Base-by-base conservation (phyloP, 2,113 vertebrate genomes). In the Muntiacus reevesi region DNA sequence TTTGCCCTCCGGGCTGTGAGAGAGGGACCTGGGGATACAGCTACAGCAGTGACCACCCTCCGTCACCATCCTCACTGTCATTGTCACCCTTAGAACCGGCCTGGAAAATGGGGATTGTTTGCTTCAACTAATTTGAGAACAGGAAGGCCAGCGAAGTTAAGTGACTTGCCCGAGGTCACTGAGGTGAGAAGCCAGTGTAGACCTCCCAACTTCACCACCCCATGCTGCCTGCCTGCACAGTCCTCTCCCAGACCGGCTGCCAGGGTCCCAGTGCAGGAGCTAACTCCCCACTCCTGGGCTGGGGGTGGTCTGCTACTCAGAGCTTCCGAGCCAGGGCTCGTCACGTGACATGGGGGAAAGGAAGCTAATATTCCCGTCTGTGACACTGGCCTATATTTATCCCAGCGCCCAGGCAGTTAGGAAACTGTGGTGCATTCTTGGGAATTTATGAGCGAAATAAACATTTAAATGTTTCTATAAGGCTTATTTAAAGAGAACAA, bases 401-500 rank as follows among this genome's bases (percentile, higher is more conserved):
- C 95, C 71, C 96, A 95, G 91, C 47, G 45, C 62, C 67, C 89
- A 82, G 57, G 36, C 21, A 0, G 76, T 97, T 97, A 97, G 55
- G 74, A 98, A 98, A 92, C 82, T 67, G 19, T 97, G 91, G 57
- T 94, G 28, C 62, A 95, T 81, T 97, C 87, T 82, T 98, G 95
- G 92, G 90, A 95, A 95, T 91, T 98, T 87, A 96, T 96, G 82
- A 98, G 92, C 55, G 93, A 98, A 98, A 95, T 83, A 85, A 8
- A 40, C 93, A 94, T 98, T 96, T 96, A 95, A 97, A 96, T 97
- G 96, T 97, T 97, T 97, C 98, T 97, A 94, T 98, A 97, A 97
- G 95, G 96, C 95, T 98, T 93, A 97, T 97, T 98, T 74, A 97
- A 89, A 12, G 97, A 94, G 90, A 97, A 97, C 81, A 82, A 97